phyloP scores from a whole-genome alignment of 2,113 vertebrate species.

The Papio anubis region DNA sequence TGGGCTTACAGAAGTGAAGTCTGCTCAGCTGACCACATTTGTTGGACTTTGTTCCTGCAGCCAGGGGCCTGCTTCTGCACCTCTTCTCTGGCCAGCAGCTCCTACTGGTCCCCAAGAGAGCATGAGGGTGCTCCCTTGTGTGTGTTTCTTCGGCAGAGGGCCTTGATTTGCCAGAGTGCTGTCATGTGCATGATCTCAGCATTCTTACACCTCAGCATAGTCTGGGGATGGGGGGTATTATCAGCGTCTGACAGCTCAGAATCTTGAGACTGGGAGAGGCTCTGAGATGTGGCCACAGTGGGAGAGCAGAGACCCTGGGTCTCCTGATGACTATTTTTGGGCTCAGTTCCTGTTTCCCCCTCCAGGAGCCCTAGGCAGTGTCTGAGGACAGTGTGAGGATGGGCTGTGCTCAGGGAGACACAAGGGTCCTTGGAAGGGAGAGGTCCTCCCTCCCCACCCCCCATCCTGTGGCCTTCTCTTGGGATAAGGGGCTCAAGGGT shows the following conservation, averaged over 20 bases:
- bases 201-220: not conserved
- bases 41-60: not conserved
- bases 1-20: not conserved
- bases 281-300: not conserved
- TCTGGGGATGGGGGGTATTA: not conserved
- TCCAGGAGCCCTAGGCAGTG: not conserved
- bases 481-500: not conserved
- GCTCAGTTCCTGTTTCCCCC: not conserved
- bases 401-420: not conserved
- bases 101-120: not conserved
- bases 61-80: not conserved
- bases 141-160: not conserved
- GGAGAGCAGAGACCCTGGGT: not conserved
- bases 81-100: not conserved
- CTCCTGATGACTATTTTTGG: not conserved
- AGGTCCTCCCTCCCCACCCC: not conserved
- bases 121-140: not conserved
- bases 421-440: not conserved
- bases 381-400: not conserved
- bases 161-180: not conserved
- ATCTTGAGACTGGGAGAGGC: not conserved
- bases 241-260: not conserved
- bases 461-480: not conserved
- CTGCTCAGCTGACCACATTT: accelerated
- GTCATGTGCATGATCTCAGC: not conserved